phyloP scores from a whole-genome alignment of 2,888 invertebrate genomes.

The Abrostola tripartita region DNA sequence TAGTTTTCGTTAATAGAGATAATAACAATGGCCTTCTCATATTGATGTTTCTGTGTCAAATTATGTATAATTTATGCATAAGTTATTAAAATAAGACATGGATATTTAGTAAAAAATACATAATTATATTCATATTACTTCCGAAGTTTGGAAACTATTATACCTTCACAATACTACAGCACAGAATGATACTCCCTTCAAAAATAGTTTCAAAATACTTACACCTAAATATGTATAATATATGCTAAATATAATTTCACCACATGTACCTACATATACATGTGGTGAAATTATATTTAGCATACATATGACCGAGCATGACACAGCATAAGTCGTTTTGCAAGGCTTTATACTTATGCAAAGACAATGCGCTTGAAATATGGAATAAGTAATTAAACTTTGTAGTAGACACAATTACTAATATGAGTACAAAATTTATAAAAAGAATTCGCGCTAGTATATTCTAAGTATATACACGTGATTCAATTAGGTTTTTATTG shows the following conservation, averaged over 20 bases:
- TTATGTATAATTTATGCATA: constrained; percentile 29
- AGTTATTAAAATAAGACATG: constrained; percentile 10
- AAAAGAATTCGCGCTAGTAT: constrained; percentile 22
- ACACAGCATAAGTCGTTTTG: constrained; percentile 56
- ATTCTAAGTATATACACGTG: constrained; percentile 56
- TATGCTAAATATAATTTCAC: constrained; percentile 42
- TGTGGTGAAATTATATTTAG: too few species aligned
- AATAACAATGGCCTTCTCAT: constrained; percentile 42
- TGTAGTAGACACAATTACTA: constrained; percentile 38
- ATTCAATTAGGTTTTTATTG: constrained; percentile 72
- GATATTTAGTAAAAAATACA: constrained; percentile 8
- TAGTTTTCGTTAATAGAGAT: constrained; percentile 28
- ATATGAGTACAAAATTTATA: constrained; percentile 32
- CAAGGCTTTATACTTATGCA: constrained; percentile 55
- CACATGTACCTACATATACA: too few species aligned
- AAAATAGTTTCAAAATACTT: constrained; percentile 20
- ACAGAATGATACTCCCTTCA: constrained; percentile 13
- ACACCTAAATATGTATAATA: constrained; percentile 16
- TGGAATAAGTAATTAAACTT: constrained; percentile 42
- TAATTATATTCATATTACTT: neutral
- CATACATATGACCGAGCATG: constrained; percentile 56
- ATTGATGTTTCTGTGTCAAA: constrained; percentile 40
- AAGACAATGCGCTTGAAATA: constrained; percentile 49
- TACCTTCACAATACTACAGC: constrained; percentile 15
- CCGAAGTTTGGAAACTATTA: neutral